Percentiles rank a stretch among this genome's conserved stretches.
Conservation (phyloP, 2,113 vertebrate genomes). For the Sitta europaea region DNA sequence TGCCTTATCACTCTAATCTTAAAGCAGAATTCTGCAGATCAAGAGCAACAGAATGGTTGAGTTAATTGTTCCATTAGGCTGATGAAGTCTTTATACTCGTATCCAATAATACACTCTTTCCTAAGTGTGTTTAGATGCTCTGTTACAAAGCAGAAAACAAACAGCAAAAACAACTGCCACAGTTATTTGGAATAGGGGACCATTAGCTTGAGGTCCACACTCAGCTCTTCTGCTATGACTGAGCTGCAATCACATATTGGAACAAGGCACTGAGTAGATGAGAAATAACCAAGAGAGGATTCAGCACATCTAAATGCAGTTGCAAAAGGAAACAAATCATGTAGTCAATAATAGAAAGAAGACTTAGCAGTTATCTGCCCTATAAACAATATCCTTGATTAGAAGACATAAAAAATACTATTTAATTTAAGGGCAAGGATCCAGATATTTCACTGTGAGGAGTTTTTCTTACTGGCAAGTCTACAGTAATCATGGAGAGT, state of each 20-base stretch:
- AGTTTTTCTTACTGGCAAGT: not conserved
- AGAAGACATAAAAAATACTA: not conserved
- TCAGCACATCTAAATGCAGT: not conserved
- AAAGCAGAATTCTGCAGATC: constrained; percentile 67
- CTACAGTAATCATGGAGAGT: not conserved
- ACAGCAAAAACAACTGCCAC: not conserved
- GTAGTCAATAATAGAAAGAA: constrained; percentile 18
- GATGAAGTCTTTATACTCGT: constrained; percentile 20
- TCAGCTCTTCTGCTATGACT: not conserved
- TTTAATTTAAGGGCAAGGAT: not conserved
- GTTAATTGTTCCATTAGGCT: constrained; percentile 68
- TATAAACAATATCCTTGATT: constrained; percentile 29
- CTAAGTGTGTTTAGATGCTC: not conserved
- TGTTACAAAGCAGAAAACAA: not conserved
- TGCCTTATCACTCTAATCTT: constrained; percentile 65
- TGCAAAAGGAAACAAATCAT: not conserved
- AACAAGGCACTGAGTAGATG: not conserved
- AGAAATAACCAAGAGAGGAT: not conserved
- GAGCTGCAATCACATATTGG: not conserved
- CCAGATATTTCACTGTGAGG: not conserved
- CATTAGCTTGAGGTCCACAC: not conserved
- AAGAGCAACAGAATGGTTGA: constrained; percentile 48
- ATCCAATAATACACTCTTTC: constrained; percentile 14
- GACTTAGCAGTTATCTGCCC: not conserved
- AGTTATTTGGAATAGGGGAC: not conserved